Percentiles rank a stretch among this genome's conserved stretches.
Conservation (phyloP, 2,888 invertebrate species). For the Pollenia griseotomentosa region DNA sequence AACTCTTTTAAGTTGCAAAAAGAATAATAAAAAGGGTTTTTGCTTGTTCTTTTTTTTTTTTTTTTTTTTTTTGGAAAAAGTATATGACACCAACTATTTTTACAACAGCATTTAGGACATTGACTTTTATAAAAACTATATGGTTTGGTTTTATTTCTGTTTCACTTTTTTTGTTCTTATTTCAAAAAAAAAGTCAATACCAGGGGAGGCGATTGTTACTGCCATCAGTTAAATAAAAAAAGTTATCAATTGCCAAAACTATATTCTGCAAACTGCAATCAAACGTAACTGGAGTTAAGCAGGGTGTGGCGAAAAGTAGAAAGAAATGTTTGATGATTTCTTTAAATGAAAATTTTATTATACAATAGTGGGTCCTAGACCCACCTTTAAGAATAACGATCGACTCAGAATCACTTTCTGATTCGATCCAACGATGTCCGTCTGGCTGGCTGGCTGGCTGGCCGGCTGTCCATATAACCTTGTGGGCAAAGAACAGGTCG, state of each 20-base stretch:
- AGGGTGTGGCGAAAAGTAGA: neutral
- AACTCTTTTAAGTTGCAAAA: constrained; percentile 20
- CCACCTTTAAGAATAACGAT: no score
- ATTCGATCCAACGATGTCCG: no score
- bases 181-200: constrained; percentile 28
- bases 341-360: no score
- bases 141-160: neutral
- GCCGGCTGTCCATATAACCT: no score
- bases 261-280: constrained; percentile 37
- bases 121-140: constrained; percentile 29
- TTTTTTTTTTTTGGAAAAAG: neutral
- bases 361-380: no score
- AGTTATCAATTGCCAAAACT: constrained; percentile 49
- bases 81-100: constrained; percentile 24
- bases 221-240: constrained; percentile 32
- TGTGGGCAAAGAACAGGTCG: no score
- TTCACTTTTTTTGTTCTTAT: constrained; percentile 13
- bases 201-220: constrained; percentile 34
- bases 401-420: no score
- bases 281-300: neutral
- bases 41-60: neutral
- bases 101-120: constrained; percentile 42
- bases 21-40: constrained; percentile 11
- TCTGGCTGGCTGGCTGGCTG: no score
- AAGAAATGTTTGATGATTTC: neutral